Percentiles rank a stretch among this genome's conserved stretches.
Evolutionary conservation across 2,888 invertebrate genomes (phyloP).

Genomic region (Automeris io): DNA sequence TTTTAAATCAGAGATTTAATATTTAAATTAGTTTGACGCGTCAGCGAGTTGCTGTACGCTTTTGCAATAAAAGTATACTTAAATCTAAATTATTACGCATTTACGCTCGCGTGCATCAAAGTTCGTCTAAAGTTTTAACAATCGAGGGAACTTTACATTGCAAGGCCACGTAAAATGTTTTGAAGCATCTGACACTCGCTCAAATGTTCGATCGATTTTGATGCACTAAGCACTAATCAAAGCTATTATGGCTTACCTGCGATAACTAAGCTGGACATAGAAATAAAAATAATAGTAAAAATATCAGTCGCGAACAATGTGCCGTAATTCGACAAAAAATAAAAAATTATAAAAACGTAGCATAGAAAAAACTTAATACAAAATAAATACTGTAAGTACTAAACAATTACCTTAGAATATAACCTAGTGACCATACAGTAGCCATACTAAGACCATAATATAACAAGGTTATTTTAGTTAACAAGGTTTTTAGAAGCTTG

Average conservation of each 20-base stretch:
- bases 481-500: no score
- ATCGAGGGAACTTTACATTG: no score
- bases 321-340: slow-evolving; percentile 20
- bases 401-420: slow-evolving; percentile 34
- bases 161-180: no score
- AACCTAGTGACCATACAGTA: slow-evolving; percentile 28
- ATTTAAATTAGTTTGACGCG: background rate
- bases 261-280: slow-evolving; percentile 15
- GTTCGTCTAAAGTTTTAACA: no score
- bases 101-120: no score
- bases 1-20: slow-evolving; percentile 9
- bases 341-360: slow-evolving; percentile 30
- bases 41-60: background rate
- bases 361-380: slow-evolving; percentile 51
- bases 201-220: no score
- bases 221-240: slow-evolving; percentile 17
- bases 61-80: background rate
- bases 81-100: no score
- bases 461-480: no score
- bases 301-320: slow-evolving; percentile 50
- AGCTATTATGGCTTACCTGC: slow-evolving; percentile 16
- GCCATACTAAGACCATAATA: no score
- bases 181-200: no score
- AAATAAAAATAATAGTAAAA: slow-evolving; percentile 24
- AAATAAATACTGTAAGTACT: slow-evolving; percentile 78